Percentiles rank a stretch among this genome's conserved stretches.
Evolutionary conservation across 1,140 invertebrate genomes (phyloP).

Genomic region (Drosophila mauritiana): DNA sequence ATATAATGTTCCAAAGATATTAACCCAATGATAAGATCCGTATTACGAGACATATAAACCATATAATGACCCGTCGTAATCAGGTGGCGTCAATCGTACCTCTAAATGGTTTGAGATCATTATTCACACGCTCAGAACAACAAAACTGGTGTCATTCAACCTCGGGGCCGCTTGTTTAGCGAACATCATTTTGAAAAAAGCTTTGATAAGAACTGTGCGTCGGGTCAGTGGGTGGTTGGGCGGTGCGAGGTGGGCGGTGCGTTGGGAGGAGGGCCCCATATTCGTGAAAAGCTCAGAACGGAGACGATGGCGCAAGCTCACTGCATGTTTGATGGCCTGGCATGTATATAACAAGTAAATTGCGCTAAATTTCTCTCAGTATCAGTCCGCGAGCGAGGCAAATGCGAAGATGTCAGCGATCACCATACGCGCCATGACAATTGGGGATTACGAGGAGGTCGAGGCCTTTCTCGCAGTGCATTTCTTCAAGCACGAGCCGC

Average conservation of each 20-base stretch:
- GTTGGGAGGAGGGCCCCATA: neutral
- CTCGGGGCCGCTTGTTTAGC: neutral
- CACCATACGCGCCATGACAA: conserved; percentile 29
- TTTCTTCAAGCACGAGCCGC: conserved; percentile 61
- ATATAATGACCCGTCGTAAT: neutral
- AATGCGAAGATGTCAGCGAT: conserved; percentile 28
- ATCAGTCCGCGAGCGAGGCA: conserved; percentile 10
- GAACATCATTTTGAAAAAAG: conserved; percentile 8
- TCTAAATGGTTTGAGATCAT: neutral
- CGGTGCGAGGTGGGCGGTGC: neutral
- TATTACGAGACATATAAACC: neutral
- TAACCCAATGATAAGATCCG: neutral
- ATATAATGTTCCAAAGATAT: no score
- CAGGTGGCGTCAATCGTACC: conserved; percentile 5
- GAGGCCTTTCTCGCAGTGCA: conserved; percentile 42
- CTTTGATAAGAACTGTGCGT: conserved; percentile 27
- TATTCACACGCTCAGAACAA: neutral
- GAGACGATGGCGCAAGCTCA: conserved; percentile 20
- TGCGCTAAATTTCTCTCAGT: conserved; percentile 47
- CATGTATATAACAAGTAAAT: conserved; percentile 36
- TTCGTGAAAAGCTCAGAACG: conserved; percentile 24
- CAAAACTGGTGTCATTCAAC: conserved; percentile 20
- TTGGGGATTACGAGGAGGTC: conserved; percentile 34
- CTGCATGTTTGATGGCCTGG: conserved; percentile 9
- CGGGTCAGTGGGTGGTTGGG: conserved; percentile 4